Percentiles rank a stretch among this genome's conserved stretches.
Evolutionary conservation across 2,888 invertebrate genomes (phyloP).

Genomic region (Synergus japonicus): DNA sequence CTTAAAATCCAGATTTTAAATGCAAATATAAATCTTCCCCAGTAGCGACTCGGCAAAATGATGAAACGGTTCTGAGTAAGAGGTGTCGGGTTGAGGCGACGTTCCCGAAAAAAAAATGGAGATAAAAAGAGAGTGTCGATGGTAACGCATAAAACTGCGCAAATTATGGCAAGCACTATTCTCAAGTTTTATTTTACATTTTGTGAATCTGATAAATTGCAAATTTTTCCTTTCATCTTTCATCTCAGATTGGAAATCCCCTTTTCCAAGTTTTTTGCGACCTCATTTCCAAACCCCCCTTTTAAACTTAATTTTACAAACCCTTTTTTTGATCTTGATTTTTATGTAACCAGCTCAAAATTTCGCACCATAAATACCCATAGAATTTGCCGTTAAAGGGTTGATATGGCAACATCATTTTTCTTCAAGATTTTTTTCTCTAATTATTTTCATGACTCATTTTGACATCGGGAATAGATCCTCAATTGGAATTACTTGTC

Average conservation of each 20-base stretch:
- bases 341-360: too few relatives aligned
- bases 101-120: neutral
- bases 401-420: too few relatives aligned
- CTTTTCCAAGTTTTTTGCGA: too few relatives aligned
- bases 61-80: constrained; percentile 28
- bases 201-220: neutral
- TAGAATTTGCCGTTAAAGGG: too few relatives aligned
- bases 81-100: neutral
- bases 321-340: too few relatives aligned
- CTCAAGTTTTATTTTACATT: neutral
- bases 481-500: constrained; percentile 45
- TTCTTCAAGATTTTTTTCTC: neutral
- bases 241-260: too few relatives aligned
- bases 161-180: neutral
- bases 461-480: constrained; percentile 9
- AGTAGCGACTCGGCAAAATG: constrained; percentile 38
- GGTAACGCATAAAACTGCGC: neutral
- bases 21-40: constrained; percentile 65
- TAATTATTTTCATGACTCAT: neutral
- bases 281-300: too few relatives aligned
- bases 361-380: too few relatives aligned
- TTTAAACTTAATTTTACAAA: too few relatives aligned
- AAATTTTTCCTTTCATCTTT: neutral
- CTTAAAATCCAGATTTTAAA: constrained; percentile 62
- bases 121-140: neutral